These are phyloP conservation scores for Brachypodius melanocephalos DNA, from an alignment of 2,113 vertebrate species.

Conservation along the genomic window DNA sequence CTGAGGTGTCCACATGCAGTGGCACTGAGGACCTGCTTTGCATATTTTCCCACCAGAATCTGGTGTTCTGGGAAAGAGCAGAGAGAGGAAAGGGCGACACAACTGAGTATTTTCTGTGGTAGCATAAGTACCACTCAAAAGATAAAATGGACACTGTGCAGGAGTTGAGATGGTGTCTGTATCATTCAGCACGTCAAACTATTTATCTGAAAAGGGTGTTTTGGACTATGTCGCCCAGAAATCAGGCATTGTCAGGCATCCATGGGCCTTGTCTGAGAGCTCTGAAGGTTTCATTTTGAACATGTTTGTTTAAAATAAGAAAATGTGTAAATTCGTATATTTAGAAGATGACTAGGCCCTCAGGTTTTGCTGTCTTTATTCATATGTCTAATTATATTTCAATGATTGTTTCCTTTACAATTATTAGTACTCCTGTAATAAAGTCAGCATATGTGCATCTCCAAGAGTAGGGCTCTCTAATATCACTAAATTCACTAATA, in stretches of 20 bases:
- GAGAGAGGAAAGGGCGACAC: neutral
- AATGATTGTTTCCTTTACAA: neutral
- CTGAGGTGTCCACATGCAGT: neutral
- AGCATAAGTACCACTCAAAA: neutral
- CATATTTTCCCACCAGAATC: neutral
- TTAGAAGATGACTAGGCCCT: neutral
- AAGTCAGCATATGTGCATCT: neutral
- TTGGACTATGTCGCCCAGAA: neutral
- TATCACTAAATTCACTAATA: too few relatives aligned
- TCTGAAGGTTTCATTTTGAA: neutral
- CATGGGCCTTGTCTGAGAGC: neutral
- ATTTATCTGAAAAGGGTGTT: neutral
- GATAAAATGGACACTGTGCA: neutral
- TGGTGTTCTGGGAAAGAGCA: neutral
- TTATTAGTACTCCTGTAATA: neutral
- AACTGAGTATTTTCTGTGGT: neutral
- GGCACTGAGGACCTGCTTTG: neutral
- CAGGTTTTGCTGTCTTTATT: neutral
- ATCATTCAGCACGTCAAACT: neutral
- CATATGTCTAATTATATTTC: neutral
- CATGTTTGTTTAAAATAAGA: neutral
- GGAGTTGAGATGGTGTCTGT: accelerated
- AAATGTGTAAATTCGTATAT: neutral
- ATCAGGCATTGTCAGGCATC: neutral
- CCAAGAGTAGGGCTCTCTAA: neutral